Base-by-base conservation (phyloP, 2,797 vertebrate species). In the Denticeps clupeoides region DNA sequence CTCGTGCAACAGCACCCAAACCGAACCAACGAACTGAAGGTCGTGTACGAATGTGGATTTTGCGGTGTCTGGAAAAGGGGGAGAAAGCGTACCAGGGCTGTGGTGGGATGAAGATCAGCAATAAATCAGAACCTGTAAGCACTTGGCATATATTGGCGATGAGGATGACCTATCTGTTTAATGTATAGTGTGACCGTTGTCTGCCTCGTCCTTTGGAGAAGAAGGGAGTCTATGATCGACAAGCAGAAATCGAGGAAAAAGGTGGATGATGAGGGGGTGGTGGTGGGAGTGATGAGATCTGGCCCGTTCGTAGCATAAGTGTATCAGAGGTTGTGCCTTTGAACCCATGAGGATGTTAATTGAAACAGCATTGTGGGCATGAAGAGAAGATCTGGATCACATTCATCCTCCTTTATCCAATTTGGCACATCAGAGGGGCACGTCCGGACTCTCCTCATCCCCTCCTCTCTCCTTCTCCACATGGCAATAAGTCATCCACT, bases 341-440 rank as follows among this genome's bases (percentile, higher is more conserved):
- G 80, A 85, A 83, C 73, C 59, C 60, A 45, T 49, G 58, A 32
- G 55, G 54, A 60, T 63, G 63, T 69, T 84, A 83, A 85, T 83
- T 82, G 78, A 81, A 85, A 85, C 84, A 82, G 66, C 61, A 80
- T 81, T 78, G 76, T 55, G 48, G 66, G 71, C 68, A 77, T 55
- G 47, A 53, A 38, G 53, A 40, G 46, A 49, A 71, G 77, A 78
- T 81, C 82, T 84, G 81, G 81, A 79, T 75, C 62, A 9, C 77
- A 80, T 85, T 83, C 69, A 62, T 63, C 62, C 57, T 29, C 53
- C 71, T 74, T 72, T 68, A 81, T 83, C 78, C 74, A 80, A 73
- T 82, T 78, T 73, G 41, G 70, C 64, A 69, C 71, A 74, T 77
- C 65, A 42, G 53, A 54, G 49, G 59, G 67, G 59, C 35, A 19